Conservation (phyloP, 2,113 vertebrate species). For the Brachionichthys hirsutus region DNA sequence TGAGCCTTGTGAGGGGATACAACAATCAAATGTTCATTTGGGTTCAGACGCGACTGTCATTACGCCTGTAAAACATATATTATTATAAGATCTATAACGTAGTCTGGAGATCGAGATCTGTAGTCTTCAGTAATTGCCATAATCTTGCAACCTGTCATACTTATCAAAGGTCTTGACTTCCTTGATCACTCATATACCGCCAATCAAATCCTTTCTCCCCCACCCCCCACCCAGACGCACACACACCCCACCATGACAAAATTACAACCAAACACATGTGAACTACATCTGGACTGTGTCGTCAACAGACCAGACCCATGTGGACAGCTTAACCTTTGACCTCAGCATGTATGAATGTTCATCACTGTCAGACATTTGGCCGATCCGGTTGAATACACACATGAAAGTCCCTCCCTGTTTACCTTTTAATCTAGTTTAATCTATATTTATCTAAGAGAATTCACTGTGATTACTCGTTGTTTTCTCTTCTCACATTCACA, state of each 20-base stretch:
- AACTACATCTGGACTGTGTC: slow-evolving; percentile 70
- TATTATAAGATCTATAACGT: too few species aligned
- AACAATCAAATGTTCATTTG: too few species aligned
- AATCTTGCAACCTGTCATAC: not conserved
- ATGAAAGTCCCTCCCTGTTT: slow-evolving; percentile 29
- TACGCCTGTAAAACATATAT: not conserved
- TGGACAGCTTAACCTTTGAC: slow-evolving; percentile 65
- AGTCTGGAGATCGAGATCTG: too few species aligned
- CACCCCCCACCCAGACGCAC: slow-evolving; percentile 7
- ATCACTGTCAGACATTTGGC: slow-evolving; percentile 68
- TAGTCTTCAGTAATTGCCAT: too few species aligned
- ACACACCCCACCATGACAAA: slow-evolving; percentile 28
- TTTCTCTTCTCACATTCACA: slow-evolving; percentile 18
- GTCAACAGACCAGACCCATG: slow-evolving; percentile 61
- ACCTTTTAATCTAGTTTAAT: slow-evolving; percentile 16
- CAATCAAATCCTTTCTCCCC: slow-evolving; percentile 1
- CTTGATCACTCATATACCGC: slow-evolving; percentile 1
- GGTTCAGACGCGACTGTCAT: not conserved
- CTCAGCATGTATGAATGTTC: slow-evolving; percentile 59
- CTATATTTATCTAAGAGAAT: slow-evolving; percentile 19
- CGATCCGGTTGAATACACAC: slow-evolving; percentile 24
- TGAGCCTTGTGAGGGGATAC: too few species aligned
- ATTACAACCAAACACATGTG: slow-evolving; percentile 39
- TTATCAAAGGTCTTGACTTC: not conserved
- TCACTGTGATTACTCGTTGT: slow-evolving; percentile 21